Evolutionary conservation across 2,797 vertebrate species (phyloP), one percentile per base, ranked within the genome.

Genomic region (Meriones psammophilus): DNA sequence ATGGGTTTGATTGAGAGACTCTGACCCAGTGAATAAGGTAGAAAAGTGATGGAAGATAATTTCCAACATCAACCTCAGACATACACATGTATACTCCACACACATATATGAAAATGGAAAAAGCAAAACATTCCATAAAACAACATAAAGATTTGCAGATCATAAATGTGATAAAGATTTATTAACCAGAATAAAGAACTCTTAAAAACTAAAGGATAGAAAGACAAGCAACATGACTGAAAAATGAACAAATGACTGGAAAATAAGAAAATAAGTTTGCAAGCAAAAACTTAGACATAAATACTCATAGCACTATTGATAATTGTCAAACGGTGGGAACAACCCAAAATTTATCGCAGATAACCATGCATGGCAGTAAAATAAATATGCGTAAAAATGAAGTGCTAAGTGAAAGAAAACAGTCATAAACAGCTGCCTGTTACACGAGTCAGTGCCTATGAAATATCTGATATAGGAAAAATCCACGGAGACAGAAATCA

Each of bases 391-490:
- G 14, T 87, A 22, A 85, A 66, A 88, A 80, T 74, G 39, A 92
- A 69, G 17, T 87, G 79, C 50, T 89, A 73, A 85, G 36, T 86
- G 30, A 39, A 96, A 50, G 30, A 39, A 96, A 50, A 84, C 14
- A 78, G 39, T 76, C 28, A 79, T 5, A n/a, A 69, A 91, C 81
- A 33, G 4, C 83, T 73, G 74, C 12, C 18, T 77, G 50, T 66
- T 79, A 0, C 68, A 20, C 69, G 54, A 54, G 50, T 94, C 30
- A 54, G 1, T 87, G 42, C 84, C 76, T 50, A 36, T 95, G 73
- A 91, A 81, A n/a, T 85, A 58, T 54, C 46, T 71, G 60, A 56
- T 66, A n/a, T 83, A 78, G 91, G n/a, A 73, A 89, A 87, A 93
- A 77, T 66, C 58, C 36, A 90, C 12, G 74, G 33, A 60, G 22